phyloP scores from a whole-genome alignment of 2,888 invertebrate species.

The Nipponacmea schrenckii region DNA sequence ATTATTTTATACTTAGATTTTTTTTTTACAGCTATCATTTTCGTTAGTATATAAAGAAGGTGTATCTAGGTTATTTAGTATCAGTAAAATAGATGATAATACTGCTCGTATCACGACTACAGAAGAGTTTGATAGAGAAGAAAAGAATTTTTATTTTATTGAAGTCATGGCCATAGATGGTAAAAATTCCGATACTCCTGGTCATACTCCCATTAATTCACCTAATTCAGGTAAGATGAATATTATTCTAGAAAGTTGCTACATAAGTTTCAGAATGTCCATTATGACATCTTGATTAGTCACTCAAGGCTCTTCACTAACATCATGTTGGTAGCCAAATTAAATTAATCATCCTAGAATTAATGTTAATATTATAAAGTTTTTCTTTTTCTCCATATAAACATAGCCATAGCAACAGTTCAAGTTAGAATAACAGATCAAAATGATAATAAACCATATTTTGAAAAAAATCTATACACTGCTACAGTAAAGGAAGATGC shows the following conservation, averaged over 20 bases:
- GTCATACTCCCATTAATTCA: slow-evolving; percentile 86
- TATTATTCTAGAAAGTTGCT: neutral
- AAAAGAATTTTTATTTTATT: slow-evolving; percentile 78
- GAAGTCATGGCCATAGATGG: slow-evolving; percentile 97
- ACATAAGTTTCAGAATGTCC: too few species aligned
- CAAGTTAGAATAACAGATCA: slow-evolving; percentile 56
- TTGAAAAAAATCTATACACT: slow-evolving; percentile 54
- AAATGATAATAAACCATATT: slow-evolving; percentile 61
- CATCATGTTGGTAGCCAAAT: too few species aligned
- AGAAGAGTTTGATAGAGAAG: slow-evolving; percentile 33
- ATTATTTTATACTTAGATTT: too few species aligned
- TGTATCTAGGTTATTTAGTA: slow-evolving; percentile 5
- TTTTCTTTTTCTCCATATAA: slow-evolving; percentile 1
- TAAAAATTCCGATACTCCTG: slow-evolving; percentile 91
- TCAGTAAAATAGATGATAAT: slow-evolving; percentile 23
- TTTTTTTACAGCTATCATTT: slow-evolving; percentile 9
- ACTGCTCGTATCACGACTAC: slow-evolving; percentile 32
- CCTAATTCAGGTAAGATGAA: slow-evolving; percentile 84
- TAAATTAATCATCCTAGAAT: neutral
- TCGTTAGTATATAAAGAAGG: neutral
- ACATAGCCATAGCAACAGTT: slow-evolving; percentile 91
- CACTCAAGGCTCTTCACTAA: too few species aligned
- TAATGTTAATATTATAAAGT: neutral
- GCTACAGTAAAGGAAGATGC: slow-evolving; percentile 56
- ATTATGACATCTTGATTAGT: too few species aligned